Conservation (phyloP, 2,113 vertebrate species). For the Triplophysa tibetana region DNA sequence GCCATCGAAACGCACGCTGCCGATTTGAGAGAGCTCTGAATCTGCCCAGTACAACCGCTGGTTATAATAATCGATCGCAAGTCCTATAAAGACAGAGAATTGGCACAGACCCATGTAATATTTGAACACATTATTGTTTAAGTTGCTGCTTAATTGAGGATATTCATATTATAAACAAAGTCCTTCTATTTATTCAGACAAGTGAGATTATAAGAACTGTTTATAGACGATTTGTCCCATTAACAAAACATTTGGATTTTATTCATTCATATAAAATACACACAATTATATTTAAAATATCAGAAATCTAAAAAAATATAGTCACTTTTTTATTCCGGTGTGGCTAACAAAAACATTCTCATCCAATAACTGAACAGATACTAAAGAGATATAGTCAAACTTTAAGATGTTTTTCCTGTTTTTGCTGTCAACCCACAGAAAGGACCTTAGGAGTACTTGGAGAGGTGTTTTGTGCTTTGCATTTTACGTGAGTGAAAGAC, state of each 20-base stretch:
- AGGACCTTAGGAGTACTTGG: not conserved
- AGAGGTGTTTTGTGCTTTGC: not conserved
- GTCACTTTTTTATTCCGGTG: not conserved
- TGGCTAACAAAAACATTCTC: not conserved
- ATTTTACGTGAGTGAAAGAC: not conserved
- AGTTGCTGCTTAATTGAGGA: not conserved
- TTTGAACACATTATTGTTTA: too few relatives aligned
- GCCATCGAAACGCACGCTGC: conserved; percentile 81
- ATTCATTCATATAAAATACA: not conserved
- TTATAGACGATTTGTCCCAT: not conserved
- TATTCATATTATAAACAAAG: not conserved
- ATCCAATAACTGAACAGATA: not conserved
- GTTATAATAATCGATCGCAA: conserved; percentile 83
- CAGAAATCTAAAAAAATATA: not conserved
- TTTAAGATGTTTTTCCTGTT: not conserved
- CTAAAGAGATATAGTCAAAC: not conserved
- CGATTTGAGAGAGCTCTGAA: conserved; percentile 82
- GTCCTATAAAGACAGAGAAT: conserved; percentile 68
- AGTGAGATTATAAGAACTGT: too few relatives aligned
- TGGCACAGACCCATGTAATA: not conserved
- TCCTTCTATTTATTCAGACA: not conserved
- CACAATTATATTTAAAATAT: not conserved
- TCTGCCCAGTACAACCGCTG: conserved; percentile 88
- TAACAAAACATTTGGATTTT: not conserved
- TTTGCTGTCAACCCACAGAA: not conserved